Base-by-base conservation (phyloP, 2,797 vertebrate genomes). In the Ficedula albicollis region DNA sequence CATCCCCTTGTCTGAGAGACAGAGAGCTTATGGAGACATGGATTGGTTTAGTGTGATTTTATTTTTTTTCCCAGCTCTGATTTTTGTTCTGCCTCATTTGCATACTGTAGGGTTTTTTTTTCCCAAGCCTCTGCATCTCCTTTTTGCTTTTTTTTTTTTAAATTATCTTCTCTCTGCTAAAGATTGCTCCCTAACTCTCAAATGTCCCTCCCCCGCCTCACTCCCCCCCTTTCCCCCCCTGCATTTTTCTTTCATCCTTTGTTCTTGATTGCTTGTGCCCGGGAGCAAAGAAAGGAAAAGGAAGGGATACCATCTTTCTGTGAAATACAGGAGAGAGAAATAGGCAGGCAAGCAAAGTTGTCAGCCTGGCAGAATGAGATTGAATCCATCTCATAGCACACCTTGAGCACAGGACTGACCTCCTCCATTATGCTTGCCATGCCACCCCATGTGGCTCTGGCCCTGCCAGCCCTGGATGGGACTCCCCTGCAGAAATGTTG, bases 181-280 rank as follows among this genome's bases (percentile, higher is more conserved):
- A 96, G 92, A 96, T 96, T 94, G 81, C 94, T 96, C 83, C 90
- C 91, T 97, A 97, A 97, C 93, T 97, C 97, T 97, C 96, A 97
- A 96, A 97, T 96, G 95, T 96, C 96, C 96, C 97, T 96, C 97
- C 96, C 94, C 96, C 91, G 39, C 97, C 89, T 92, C 94, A 41
- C 86, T 95, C 93, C 87, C 60, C 39, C 75, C 58, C 60, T 5
- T 10, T 29, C 18, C 86, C 80, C 39, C 87, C 54, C 93, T 76
- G 74, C 96, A 95, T 92, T 96, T 96, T 96, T 96, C 97, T 97
- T 97, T 97, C 97, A 97, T 97, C 97, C 96, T 97, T 97, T 97
- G 97, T 97, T 97, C 97, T 95, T 95, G 91, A 95, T 96, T 93
- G 94, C 95, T 96, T 95, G 90, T 96, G 96, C 96, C 95, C 30